Evolutionary conservation across 2,113 vertebrate genomes (phyloP).

Genomic region (Hipposideros armiger): DNA sequence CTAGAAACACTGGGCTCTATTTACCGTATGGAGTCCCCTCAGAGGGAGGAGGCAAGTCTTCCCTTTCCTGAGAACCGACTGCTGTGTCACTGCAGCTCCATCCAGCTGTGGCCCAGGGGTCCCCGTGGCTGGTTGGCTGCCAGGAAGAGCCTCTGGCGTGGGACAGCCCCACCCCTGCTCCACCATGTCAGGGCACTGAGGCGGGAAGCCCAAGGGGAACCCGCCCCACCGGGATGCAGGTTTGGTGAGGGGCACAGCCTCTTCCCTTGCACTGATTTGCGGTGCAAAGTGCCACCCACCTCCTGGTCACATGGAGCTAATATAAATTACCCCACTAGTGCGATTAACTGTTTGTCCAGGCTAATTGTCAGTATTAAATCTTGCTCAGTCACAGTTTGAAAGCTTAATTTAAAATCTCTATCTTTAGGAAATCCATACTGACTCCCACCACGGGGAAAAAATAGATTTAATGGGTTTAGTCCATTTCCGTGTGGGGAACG

Average conservation of each 20-base stretch:
- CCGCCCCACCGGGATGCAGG: slow-evolving; percentile 59
- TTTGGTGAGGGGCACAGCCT: slow-evolving; percentile 81
- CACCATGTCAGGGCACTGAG: rapidly evolving
- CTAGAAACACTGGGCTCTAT: background rate
- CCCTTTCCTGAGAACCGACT: background rate
- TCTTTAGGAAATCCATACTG: slow-evolving; percentile 86
- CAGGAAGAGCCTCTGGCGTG: background rate
- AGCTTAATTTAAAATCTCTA: slow-evolving; percentile 88
- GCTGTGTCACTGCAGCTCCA: rapidly evolving
- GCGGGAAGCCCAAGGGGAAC: background rate
- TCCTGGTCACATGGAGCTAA: slow-evolving; percentile 74
- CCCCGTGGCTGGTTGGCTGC: rapidly evolving
- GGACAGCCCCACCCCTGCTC: background rate
- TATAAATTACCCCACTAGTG: slow-evolving; percentile 86
- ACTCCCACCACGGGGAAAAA: slow-evolving; percentile 71
- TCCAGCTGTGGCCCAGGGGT: background rate
- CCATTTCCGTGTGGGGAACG: slow-evolving; percentile 71
- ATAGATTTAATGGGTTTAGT: slow-evolving; percentile 83
- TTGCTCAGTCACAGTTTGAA: slow-evolving; percentile 87
- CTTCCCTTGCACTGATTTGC: slow-evolving; percentile 82
- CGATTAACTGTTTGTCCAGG: slow-evolving; percentile 87
- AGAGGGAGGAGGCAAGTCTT: background rate
- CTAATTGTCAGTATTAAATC: slow-evolving; percentile 88
- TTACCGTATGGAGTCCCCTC: rapidly evolving
- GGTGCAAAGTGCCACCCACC: slow-evolving; percentile 70